A percentile compares a stretch with the other conserved stretches of the same genome.
Conservation (phyloP, 2,797 vertebrate species). For the Muraenolepis orangiensis region DNA sequence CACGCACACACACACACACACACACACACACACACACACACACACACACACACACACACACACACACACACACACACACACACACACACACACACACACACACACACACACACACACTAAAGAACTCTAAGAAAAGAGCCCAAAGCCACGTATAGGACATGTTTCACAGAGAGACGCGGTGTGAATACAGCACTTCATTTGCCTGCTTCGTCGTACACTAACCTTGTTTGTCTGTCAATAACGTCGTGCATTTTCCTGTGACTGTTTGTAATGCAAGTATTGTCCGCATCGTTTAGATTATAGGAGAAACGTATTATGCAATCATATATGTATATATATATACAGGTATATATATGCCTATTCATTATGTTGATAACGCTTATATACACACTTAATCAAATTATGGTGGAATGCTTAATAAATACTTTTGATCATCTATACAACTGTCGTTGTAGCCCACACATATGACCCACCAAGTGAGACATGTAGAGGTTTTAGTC, state of each 20-base stretch:
- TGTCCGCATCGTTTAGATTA: constrained; percentile 47
- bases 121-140: constrained; percentile 12
- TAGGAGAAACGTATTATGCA: constrained; percentile 47
- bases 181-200: constrained; percentile 63
- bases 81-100: constrained; percentile 28
- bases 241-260: constrained; percentile 35
- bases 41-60: constrained; percentile 29
- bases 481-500: constrained; percentile 3
- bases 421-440: constrained; percentile 58
- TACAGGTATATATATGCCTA: constrained; percentile 44
- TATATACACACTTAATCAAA: constrained; percentile 62
- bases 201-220: constrained; percentile 55
- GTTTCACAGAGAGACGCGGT: constrained; percentile 40
- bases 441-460: constrained; percentile 24
- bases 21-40: constrained; percentile 28
- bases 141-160: constrained; percentile 38
- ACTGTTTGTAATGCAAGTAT: constrained; percentile 46
- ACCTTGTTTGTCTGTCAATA: constrained; percentile 37
- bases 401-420: constrained; percentile 65
- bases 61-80: constrained; percentile 29
- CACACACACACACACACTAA: constrained; percentile 24
- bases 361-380: constrained; percentile 64
- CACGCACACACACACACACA: constrained; percentile 28
- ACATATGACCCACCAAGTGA: neutral
- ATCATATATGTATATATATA: constrained; percentile 41